phyloP scores from a whole-genome alignment of 2,888 invertebrate species.

The Ecdyonurus torrentis region DNA sequence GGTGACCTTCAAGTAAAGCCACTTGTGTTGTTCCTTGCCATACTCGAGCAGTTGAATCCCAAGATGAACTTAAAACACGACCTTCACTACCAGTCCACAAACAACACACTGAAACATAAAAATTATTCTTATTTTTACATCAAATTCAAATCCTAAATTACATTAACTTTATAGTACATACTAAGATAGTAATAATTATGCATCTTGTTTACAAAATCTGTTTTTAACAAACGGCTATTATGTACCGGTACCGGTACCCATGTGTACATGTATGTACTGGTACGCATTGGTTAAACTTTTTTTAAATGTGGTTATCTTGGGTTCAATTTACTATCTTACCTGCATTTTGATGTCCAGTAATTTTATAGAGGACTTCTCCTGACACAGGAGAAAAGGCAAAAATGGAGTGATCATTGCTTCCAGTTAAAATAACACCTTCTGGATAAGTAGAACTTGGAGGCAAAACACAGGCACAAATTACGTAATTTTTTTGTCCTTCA shows the following conservation, averaged over 20 bases:
- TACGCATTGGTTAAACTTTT: too few relatives aligned
- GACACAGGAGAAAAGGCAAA: constrained; percentile 59
- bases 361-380: constrained; percentile 43
- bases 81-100: constrained; percentile 32
- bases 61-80: constrained; percentile 68
- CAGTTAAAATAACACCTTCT: constrained; percentile 67
- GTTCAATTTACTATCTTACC: too few relatives aligned
- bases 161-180: too few relatives aligned
- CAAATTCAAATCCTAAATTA: too few relatives aligned
- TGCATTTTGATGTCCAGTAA: constrained; percentile 63
- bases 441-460: constrained; percentile 51
- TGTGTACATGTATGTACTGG: too few relatives aligned
- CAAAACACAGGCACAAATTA: constrained; percentile 62
- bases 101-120: constrained; percentile 33
- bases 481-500: constrained; percentile 71
- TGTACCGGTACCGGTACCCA: too few relatives aligned
- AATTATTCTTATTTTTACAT: too few relatives aligned
- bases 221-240: too few relatives aligned
- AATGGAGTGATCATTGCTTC: constrained; percentile 76
- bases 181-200: too few relatives aligned
- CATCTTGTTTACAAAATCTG: too few relatives aligned
- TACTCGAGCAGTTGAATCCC: constrained; percentile 77
- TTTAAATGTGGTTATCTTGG: too few relatives aligned
- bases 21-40: constrained; percentile 47
- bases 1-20: constrained; percentile 45